phyloP scores from a whole-genome alignment of 2,888 invertebrate genomes.

The Strigamia crassipes region DNA sequence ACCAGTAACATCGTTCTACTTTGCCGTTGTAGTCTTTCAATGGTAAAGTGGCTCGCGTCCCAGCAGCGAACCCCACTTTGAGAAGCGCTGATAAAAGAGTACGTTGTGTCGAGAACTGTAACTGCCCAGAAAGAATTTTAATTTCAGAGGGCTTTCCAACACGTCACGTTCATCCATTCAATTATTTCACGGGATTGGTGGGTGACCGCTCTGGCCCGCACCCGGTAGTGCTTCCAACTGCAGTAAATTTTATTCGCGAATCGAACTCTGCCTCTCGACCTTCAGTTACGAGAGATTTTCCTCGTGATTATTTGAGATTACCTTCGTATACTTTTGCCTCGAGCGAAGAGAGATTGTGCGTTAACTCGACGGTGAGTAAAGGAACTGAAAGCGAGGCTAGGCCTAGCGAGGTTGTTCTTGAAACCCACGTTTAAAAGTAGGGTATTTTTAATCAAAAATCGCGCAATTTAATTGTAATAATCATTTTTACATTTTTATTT shows the following conservation, averaged over 20 bases:
- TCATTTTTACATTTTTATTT: background rate
- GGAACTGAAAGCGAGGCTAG: background rate
- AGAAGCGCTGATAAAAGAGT: too few relatives aligned
- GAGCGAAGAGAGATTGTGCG: background rate
- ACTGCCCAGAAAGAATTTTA: too few relatives aligned
- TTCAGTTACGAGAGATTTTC: background rate
- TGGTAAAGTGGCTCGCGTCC: too few relatives aligned
- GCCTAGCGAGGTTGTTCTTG: background rate
- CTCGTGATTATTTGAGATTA: background rate
- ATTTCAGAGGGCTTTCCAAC: background rate
- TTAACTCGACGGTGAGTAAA: background rate
- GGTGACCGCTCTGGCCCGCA: background rate
- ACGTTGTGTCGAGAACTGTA: too few relatives aligned
- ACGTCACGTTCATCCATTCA: background rate
- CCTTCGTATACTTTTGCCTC: background rate
- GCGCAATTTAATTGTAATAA: background rate
- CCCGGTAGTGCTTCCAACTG: background rate
- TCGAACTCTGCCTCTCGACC: background rate
- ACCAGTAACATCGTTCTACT: too few relatives aligned
- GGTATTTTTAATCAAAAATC: background rate
- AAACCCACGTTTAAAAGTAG: background rate
- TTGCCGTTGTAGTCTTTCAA: too few relatives aligned
- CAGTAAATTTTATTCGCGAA: background rate
- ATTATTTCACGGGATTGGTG: background rate
- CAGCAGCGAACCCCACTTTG: too few relatives aligned